A percentile compares a stretch with the other conserved stretches of the same genome.
Evolutionary conservation across 2,888 invertebrate genomes (phyloP).

Genomic region (Dolichopus griseipennis): DNA sequence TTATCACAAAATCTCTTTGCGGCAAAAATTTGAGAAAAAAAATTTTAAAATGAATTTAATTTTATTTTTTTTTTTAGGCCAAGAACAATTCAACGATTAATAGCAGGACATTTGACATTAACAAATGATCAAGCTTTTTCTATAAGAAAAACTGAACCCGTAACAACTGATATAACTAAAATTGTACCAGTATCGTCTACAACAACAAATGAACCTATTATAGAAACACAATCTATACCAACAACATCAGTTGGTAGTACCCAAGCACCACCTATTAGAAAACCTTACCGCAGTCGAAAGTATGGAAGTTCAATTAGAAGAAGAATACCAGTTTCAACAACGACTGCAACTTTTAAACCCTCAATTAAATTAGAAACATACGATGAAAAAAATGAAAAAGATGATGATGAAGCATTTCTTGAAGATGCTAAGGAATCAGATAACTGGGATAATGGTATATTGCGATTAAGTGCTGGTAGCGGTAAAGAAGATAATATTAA

Average conservation of each 20-base stretch:
- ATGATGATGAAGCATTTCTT: conserved; percentile 37
- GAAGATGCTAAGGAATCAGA: conserved; percentile 38
- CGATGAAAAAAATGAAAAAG: conserved; percentile 23
- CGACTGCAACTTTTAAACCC: background rate
- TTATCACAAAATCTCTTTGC: too few species aligned
- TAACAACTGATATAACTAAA: conserved; percentile 28
- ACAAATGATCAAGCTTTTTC: conserved; percentile 23
- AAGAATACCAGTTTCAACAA: conserved; percentile 17
- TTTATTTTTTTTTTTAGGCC: conserved; percentile 32
- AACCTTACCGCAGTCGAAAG: conserved; percentile 27
- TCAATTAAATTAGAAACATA: conserved; percentile 18
- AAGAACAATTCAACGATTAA: conserved; percentile 56
- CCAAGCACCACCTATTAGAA: conserved; percentile 23
- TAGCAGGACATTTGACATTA: conserved; percentile 55
- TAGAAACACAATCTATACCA: background rate
- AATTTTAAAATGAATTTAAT: conserved; percentile 34
- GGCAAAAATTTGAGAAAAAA: background rate
- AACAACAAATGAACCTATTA: background rate
- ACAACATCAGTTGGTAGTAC: background rate
- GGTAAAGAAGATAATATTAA: conserved; percentile 49
- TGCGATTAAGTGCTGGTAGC: conserved; percentile 60
- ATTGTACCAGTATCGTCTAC: conserved; percentile 22
- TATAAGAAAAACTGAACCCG: conserved; percentile 19
- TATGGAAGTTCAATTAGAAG: conserved; percentile 25
- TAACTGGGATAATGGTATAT: conserved; percentile 58